A percentile compares a stretch with the other conserved stretches of the same genome.
phyloP scores from a whole-genome alignment of 2,113 vertebrate species.

The Salvator merianae region DNA sequence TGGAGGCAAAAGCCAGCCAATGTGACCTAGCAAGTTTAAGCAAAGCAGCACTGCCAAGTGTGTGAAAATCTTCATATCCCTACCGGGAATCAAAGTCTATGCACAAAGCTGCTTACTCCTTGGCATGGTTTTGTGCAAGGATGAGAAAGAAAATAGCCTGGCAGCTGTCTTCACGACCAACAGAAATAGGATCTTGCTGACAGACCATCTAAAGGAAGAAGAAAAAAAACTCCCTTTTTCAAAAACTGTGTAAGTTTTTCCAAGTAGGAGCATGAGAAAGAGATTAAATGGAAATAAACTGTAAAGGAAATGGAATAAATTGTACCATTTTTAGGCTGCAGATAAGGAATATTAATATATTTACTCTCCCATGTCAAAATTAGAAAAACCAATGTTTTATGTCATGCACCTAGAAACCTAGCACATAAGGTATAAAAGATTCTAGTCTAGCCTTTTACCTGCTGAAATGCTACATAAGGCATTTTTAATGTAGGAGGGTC shows the following conservation, averaged over 20 bases:
- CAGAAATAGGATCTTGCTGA: background rate
- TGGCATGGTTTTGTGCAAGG: background rate
- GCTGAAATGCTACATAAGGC: background rate
- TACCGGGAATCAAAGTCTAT: background rate
- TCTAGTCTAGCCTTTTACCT: background rate
- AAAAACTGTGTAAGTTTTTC: background rate
- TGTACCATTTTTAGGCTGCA: background rate
- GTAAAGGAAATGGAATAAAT: background rate
- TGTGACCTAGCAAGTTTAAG: background rate
- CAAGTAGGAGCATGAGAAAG: background rate
- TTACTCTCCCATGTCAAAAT: background rate
- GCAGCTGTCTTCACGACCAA: background rate
- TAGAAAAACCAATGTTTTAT: background rate
- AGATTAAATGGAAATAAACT: background rate
- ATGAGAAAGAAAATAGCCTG: background rate
- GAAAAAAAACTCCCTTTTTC: background rate
- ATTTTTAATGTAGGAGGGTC: background rate
- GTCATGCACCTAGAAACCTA: background rate
- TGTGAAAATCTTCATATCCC: background rate
- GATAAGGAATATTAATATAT: background rate
- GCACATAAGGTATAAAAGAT: background rate
- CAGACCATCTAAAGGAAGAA: background rate
- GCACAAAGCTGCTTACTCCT: background rate
- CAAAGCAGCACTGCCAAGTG: background rate
- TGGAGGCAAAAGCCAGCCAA: background rate